These are phyloP conservation scores for Eulemur mongoz DNA, from an alignment of 2,797 vertebrate species.

Conservation along the genomic window DNA sequence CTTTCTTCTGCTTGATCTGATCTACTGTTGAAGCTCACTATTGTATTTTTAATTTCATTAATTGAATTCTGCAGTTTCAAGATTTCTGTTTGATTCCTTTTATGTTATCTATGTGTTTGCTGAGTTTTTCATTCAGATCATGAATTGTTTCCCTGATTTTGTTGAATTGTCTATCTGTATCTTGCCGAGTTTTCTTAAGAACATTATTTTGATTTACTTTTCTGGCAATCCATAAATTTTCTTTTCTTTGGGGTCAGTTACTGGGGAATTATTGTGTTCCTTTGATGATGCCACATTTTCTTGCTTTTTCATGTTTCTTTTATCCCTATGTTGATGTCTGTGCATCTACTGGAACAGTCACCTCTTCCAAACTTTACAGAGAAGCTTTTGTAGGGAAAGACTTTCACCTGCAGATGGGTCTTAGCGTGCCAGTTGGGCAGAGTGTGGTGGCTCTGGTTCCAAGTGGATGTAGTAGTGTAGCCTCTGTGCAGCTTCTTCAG, in stretches of 20 bases:
- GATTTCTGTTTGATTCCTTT: background rate
- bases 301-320: background rate
- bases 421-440: background rate
- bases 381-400: background rate
- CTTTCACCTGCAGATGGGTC: background rate
- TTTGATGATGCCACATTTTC: background rate
- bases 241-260: background rate
- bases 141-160: background rate
- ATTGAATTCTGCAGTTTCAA: background rate
- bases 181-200: background rate
- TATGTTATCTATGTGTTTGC: background rate
- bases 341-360: background rate
- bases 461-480: background rate
- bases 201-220: background rate
- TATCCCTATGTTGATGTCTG: background rate
- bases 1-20: background rate
- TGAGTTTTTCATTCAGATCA: background rate
- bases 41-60: background rate
- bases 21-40: background rate
- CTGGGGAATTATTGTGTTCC: background rate
- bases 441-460: background rate
- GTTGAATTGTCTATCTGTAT: background rate
- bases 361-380: background rate
- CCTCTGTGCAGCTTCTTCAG: background rate
- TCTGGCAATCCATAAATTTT: background rate